These are phyloP conservation scores for Cyprinodon diabolis DNA, from an alignment of 2,797 vertebrate species.

Conservation along the genomic window DNA sequence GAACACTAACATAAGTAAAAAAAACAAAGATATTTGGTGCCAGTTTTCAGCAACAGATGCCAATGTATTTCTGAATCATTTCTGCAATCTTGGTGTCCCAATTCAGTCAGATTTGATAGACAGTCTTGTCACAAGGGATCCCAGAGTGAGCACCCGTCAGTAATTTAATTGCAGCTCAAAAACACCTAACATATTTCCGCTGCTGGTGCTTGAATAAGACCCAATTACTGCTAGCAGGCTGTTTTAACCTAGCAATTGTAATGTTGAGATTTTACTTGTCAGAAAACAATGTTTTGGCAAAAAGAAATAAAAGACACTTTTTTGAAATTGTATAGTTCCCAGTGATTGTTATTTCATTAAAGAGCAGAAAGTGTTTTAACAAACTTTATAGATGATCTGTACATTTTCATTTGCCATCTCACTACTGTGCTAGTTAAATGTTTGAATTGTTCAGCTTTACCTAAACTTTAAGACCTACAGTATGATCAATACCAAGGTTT, in stretches of 20 bases:
- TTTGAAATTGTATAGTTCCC: no score
- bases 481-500: background rate
- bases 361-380: slow-evolving; percentile 3
- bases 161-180: slow-evolving; percentile 52
- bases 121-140: slow-evolving; percentile 48
- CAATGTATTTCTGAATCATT: slow-evolving; percentile 35
- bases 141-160: slow-evolving; percentile 30
- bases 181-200: slow-evolving; percentile 35
- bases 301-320: background rate
- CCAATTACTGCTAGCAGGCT: slow-evolving; percentile 15
- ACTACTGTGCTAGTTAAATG: background rate
- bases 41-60: slow-evolving; percentile 37
- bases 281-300: background rate
- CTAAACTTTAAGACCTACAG: background rate
- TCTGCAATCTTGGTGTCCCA: slow-evolving; percentile 37
- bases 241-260: slow-evolving; percentile 16
- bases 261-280: background rate
- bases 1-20: slow-evolving; percentile 4
- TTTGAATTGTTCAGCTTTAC: background rate
- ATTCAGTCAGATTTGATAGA: slow-evolving; percentile 60
- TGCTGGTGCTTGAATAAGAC: slow-evolving; percentile 11
- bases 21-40: slow-evolving; percentile 15
- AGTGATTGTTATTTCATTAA: no score
- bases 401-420: background rate
- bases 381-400: slow-evolving; percentile 7